Base-by-base conservation (phyloP, 2,888 invertebrate species). In the Altica lythri region DNA sequence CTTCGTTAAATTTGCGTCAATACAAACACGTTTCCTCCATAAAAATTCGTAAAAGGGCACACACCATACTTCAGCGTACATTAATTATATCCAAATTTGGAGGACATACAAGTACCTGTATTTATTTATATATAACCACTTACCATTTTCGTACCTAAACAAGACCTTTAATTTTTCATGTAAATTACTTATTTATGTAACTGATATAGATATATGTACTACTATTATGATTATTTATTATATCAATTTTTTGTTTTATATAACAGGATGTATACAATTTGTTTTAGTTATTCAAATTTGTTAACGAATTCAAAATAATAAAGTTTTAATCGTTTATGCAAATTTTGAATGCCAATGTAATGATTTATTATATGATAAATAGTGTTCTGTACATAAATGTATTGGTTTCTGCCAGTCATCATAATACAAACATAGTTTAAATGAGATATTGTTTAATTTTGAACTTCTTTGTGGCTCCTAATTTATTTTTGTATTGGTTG, bases 141-240 rank as follows among this genome's bases (percentile, higher is more conserved):
- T n/a, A 2, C 38, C 22, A 38, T 12, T 22, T 22, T 19, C 1
- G 19, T 13, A 22, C 38, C 18, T 40, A 40, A 40, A 40, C 14
- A 40, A 40, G n/a, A 40, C 40, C 40, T 40, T 38, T 14, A 9
- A 12, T 13, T 40, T 40, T 40, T 40, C 25, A 40, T 40, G 40
- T 40, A 40, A 40, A 40, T 40, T 22, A 40, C n/a, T 40, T 19
- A 22, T 17, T 25, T 40, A 17, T 22, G 40, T 25, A 25, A 40
- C 14, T 10, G 12, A 38, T 14, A 19, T 9, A 16, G 18, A 30
- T 34, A 16, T 14, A 40, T 40, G 12, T 19, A 2, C 38, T 13
- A 2, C 40, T 1, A 22, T 22, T 40, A 40, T 9, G 6, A 34
- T 34, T 34, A 34, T 34, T 34, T 34, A 34, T 34, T 34, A 16